Percentiles rank a stretch among this genome's conserved stretches.
phyloP scores from a whole-genome alignment of 2,797 vertebrate species.

The Chaetophractus vellerosus region DNA sequence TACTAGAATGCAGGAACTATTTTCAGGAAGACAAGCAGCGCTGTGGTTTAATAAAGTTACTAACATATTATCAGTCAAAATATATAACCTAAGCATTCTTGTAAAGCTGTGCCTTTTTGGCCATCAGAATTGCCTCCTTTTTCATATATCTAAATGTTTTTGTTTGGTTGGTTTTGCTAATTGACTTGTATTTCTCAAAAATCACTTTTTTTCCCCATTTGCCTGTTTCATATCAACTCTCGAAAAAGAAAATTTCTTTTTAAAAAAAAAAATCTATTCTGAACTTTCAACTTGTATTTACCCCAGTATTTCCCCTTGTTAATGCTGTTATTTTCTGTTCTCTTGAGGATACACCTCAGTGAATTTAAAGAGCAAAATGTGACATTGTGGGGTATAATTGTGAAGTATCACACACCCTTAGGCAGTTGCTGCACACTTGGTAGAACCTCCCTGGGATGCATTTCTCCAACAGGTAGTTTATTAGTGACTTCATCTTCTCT shows the following conservation, averaged over 20 bases:
- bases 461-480: background rate
- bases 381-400: background rate
- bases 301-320: background rate
- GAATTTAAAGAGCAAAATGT: background rate
- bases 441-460: background rate
- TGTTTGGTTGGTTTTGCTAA: constrained; percentile 59
- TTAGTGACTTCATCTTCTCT: background rate
- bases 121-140: constrained; percentile 15
- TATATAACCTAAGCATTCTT: background rate
- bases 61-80: constrained; percentile 67
- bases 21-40: constrained; percentile 54
- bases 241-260: constrained; percentile 11
- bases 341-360: background rate
- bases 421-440: background rate
- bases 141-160: background rate
- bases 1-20: constrained; percentile 64
- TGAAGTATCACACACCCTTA: background rate
- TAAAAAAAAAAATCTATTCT: background rate
- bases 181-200: background rate
- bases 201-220: background rate
- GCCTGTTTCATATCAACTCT: constrained; percentile 14
- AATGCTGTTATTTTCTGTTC: constrained; percentile 12
- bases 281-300: background rate
- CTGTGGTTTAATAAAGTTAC: constrained; percentile 63
- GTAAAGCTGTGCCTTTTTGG: constrained; percentile 1